A percentile compares a stretch with the other conserved stretches of the same genome.
Evolutionary conservation across 53 echinoderm and acorn worm genomes (phyloP).

Genomic region (Stichopus horrens): DNA sequence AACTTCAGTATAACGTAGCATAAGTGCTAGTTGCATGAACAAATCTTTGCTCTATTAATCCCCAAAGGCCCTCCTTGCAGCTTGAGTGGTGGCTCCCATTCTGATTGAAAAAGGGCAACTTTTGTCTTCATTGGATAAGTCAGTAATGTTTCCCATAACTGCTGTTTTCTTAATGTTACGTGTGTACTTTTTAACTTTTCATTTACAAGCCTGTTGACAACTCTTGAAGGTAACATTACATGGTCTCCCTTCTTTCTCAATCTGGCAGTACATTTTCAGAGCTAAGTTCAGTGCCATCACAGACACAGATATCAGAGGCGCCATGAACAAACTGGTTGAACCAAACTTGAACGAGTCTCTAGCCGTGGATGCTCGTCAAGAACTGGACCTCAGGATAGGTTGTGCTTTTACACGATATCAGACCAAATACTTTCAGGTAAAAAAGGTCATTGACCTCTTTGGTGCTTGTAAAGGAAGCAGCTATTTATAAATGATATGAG

Average conservation of each 20-base stretch:
- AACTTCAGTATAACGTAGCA: too few species aligned
- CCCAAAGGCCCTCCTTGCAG: too few species aligned
- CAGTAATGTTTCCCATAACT: too few species aligned
- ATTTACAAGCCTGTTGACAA: too few species aligned
- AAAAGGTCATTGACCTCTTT: neutral
- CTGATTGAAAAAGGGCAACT: too few species aligned
- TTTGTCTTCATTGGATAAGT: too few species aligned
- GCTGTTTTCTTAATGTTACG: too few species aligned
- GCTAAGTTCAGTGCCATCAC: slow-evolving; percentile 98
- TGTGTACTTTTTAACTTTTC: too few species aligned
- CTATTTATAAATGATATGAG: too few species aligned
- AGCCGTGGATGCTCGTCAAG: slow-evolving; percentile 89
- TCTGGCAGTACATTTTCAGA: slow-evolving; percentile 75
- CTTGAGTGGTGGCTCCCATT: too few species aligned
- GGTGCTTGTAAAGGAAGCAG: neutral
- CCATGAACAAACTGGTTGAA: slow-evolving; percentile 86
- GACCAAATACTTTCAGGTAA: slow-evolving; percentile 96
- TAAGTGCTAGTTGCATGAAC: too few species aligned
- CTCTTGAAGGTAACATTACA: neutral
- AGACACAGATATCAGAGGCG: slow-evolving; percentile 81
- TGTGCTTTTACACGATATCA: slow-evolving; percentile 96
- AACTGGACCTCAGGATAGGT: slow-evolving; percentile 87
- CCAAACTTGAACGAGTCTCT: slow-evolving; percentile 94
- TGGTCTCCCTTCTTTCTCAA: neutral
- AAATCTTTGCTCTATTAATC: too few species aligned